Evolutionary conservation across 2,888 invertebrate species (phyloP), one percentile per base, ranked within the genome.

Genomic region (Noctua pronuba): DNA sequence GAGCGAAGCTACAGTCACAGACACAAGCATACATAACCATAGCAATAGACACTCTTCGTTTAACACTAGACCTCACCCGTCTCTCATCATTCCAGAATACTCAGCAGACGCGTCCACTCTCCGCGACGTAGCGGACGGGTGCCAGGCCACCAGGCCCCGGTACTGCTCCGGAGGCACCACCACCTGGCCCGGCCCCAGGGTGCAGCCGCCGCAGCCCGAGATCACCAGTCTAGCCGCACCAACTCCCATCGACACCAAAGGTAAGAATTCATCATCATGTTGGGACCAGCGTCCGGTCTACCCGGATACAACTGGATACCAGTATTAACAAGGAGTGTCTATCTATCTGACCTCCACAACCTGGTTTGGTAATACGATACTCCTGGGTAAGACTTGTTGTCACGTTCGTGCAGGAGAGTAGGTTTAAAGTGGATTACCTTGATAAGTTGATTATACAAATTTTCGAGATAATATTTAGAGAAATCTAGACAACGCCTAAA

Each of bases 141-240:
- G 97, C 78, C 96, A 96, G 85, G 95, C 96, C 28, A 92, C 95
- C 49, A 93, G 97, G 82, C 97, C 97, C 24, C 95, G 97, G 72
- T 97, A 97, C 95, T 97, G 97, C 92, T 95, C 97, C 5, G 97
- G 97, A 64, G 95, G 95, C 35, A 95, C 95, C 84, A 95, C 96
- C 85, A 96, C 96, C 41, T 96, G 95, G 95, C 97, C 97, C 0
- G 97, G 97, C 1, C 97, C 96, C 1, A 86, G 95, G 74, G 96
- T 95, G 65, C 96, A 95, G 90, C 95, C 96, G 13, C 96, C 96
- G 75, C 96, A 95, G 92, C 91, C 96, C 0, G 96, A 96, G 91
- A 96, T 96, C 78, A 94, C 93, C 46, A 96, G 94, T 91, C 90
- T 96, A 77, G 93, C 95, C 38, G 92, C 95, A 7, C 94, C 96